Evolutionary conservation across 2,113 vertebrate species (phyloP), one percentile per base, ranked within the genome.

Genomic region (Craseonycteris thonglongyai): DNA sequence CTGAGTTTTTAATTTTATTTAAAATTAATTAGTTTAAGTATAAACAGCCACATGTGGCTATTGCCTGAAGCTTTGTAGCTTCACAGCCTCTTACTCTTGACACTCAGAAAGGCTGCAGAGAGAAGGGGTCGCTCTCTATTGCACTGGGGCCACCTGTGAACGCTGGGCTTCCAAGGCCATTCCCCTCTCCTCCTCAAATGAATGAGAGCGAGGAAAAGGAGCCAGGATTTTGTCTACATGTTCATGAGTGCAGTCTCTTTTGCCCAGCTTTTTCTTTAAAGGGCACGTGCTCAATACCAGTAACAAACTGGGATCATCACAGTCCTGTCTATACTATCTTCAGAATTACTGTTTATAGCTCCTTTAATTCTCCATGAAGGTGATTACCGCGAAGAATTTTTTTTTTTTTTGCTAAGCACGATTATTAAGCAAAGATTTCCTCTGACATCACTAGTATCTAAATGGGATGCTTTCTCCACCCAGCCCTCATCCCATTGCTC

Each of bases 321-420:
- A 42, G 59, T 63, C 9, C n/a, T 47, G 7, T 89, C 54, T 78
- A 35, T 72, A 80, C 66, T 95, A 26, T 66, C 89, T 65, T 87
- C 49, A 49, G 45, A 78, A 58, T 76, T n/a, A 26, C 47, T 40
- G 54, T 54, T 90, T 86, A 66, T 4, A 59, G 26, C 35, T 49
- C 84, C 87, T 88, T 93, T 49, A 93, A 72, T 82, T 91, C 84
- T 96, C 63, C 26, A 21, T 13, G 18, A 96, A 75, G 75, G 26
- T 51, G 30, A 79, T 40, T 56, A 87, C 74, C 47, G n/a, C 9
- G 51, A 80, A 93, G 33, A 40, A 1, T 28, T 49, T 92, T 86
- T 71, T 75, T 30, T 71, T 33, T 63, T 63, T 74, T 74, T 18
- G 35, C 42, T 72, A 81, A 76, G 56, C 79, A 45, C 56, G 42